Evolutionary conservation across 2,113 vertebrate genomes (phyloP).

Genomic region (Noturus placidus): DNA sequence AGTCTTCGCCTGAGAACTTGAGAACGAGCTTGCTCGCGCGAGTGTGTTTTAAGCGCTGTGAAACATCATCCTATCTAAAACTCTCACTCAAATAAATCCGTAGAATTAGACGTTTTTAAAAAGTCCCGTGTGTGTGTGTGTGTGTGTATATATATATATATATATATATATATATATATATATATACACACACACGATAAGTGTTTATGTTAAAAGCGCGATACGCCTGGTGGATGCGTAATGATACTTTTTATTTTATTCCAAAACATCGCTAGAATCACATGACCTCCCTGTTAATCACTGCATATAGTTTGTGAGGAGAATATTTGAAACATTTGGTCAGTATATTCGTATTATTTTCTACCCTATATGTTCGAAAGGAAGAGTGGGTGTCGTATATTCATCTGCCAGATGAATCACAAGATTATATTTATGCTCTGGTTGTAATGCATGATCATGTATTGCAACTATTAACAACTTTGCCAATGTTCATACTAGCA

Average conservation of each 20-base stretch:
- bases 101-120: background rate
- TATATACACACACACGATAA: too few relatives aligned
- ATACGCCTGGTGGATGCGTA: too few relatives aligned
- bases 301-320: background rate
- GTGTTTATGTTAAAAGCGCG: background rate
- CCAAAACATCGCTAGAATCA: background rate
- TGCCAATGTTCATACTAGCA: background rate
- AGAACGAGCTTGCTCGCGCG: background rate
- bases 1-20: background rate
- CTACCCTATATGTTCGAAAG: background rate
- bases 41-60: background rate
- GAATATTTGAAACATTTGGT: background rate
- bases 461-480: background rate
- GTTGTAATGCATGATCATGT: background rate
- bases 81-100: background rate
- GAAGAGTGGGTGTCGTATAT: background rate
- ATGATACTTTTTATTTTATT: background rate
- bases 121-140: too few relatives aligned
- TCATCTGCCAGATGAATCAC: background rate
- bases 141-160: too few relatives aligned
- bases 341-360: background rate
- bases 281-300: background rate
- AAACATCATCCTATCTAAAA: too few relatives aligned
- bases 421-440: background rate
- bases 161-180: too few relatives aligned